Percentiles rank a stretch among this genome's conserved stretches.
These are phyloP conservation scores for Rhopalosiphum nymphaeae DNA, from an alignment of 2,888 invertebrate genomes.

Conservation along the genomic window DNA sequence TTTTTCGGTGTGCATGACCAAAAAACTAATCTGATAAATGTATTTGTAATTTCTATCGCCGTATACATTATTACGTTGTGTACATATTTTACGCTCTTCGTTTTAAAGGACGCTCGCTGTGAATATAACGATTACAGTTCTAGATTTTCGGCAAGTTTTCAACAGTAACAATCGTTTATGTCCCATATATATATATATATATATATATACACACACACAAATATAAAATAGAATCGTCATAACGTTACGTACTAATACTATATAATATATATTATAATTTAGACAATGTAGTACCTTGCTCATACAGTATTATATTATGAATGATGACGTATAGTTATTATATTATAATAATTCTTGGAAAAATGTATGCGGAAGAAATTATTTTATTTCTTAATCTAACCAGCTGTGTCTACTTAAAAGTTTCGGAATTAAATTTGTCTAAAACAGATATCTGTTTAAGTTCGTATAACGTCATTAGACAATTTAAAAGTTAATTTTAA, in stretches of 20 bases:
- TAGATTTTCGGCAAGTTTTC: background rate
- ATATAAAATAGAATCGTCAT: background rate
- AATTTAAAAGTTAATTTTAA: background rate
- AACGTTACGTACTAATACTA: background rate
- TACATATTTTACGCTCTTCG: background rate
- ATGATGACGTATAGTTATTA: background rate
- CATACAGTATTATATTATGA: background rate
- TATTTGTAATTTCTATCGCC: conserved; percentile 14
- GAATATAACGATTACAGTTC: background rate
- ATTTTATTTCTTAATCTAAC: background rate
- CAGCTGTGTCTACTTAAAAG: conserved; percentile 6
- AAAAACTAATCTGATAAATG: conserved; percentile 38
- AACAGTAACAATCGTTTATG: background rate
- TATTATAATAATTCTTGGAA: background rate
- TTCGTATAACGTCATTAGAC: background rate
- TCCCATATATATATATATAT: background rate
- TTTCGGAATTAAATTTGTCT: background rate
- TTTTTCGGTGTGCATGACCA: background rate
- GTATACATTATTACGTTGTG: background rate
- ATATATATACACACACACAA: background rate
- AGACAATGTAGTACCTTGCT: background rate
- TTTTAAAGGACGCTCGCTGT: background rate
- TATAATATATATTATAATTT: background rate
- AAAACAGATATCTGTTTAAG: conserved; percentile 12
- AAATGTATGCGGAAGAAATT: background rate